These are phyloP conservation scores for Acleris cristana DNA, from an alignment of 2,888 invertebrate genomes.

Conservation along the genomic window DNA sequence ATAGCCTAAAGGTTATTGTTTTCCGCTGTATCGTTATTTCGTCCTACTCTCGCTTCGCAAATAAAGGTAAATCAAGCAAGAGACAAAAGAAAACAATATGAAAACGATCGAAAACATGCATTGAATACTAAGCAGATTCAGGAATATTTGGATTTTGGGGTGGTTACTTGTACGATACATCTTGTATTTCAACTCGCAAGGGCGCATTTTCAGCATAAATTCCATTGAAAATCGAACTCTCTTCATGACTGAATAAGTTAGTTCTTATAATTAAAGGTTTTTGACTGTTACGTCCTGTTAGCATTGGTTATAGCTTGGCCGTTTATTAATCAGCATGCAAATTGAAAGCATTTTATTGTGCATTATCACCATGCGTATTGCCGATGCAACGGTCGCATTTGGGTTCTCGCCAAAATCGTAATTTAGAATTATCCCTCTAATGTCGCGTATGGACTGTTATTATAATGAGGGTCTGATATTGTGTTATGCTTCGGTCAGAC, in stretches of 20 bases:
- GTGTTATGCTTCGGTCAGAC: too few relatives aligned
- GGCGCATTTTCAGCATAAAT: too few relatives aligned
- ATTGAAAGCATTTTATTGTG: slow-evolving; percentile 31
- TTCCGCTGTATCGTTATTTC: background rate
- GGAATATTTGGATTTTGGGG: too few relatives aligned
- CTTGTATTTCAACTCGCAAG: too few relatives aligned
- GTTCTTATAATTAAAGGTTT: background rate
- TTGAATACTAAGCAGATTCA: too few relatives aligned
- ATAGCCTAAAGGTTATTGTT: too few relatives aligned
- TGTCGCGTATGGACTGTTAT: slow-evolving; percentile 19
- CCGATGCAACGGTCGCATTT: slow-evolving; percentile 12
- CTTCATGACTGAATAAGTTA: background rate
- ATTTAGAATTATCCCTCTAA: slow-evolving; percentile 31
- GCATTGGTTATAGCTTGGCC: too few relatives aligned
- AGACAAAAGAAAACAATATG: too few relatives aligned
- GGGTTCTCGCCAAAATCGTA: slow-evolving; percentile 18
- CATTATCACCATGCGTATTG: slow-evolving; percentile 30
- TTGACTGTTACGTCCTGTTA: background rate
- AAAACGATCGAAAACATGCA: too few relatives aligned
- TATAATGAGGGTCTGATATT: slow-evolving; percentile 10
- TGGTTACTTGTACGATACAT: too few relatives aligned
- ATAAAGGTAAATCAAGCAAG: too few relatives aligned
- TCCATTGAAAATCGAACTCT: too few relatives aligned
- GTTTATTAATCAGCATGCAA: slow-evolving; percentile 13
- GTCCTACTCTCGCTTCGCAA: background rate